Evolutionary conservation across 1,140 invertebrate genomes (phyloP), one percentile per base, ranked within the genome.

Genomic region (Delia radicum): DNA sequence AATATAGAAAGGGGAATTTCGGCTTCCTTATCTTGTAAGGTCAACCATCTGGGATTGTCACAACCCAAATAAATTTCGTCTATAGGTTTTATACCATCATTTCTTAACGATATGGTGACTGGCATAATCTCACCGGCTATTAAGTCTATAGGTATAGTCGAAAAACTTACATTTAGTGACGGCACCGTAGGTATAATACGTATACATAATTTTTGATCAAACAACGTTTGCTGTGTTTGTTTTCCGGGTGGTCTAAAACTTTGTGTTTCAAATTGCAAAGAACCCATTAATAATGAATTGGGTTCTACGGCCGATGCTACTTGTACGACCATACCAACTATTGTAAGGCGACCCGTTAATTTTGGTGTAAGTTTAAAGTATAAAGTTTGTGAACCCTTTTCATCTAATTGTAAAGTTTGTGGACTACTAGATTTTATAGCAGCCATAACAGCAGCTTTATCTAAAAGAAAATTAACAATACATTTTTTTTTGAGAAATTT

Each of bases 81-180:
- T 73, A 94, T 84, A 1, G 91, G 87, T 26, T 89, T 86, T 73
- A 89, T 89, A 5, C 93, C 92, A 69, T 88, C 84, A 82, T 94
- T 94, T 62, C 88, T 88, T 15, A 94, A 87, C 7, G 89, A 89
- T 2, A 94, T 86, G 29, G 88, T 87, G 13, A 93, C 86, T 24
- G 87, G 88, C 76, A 92, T 89, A 28, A 94, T 88, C 85, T 94
- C 93, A 7, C 93, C 92, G 78, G 91, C 90, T 13, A 94, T 81
- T 81, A 94, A 87, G 74, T 91, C 89, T 7, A 84, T 85, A 27
- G 90, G 90, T 42, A 94, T 87, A 78, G 91, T 88, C 55, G 88
- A 89, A 79, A 94, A 94, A 29, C 88, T 88, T 85, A 94, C 93
- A 87, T 93, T 91, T 80, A 95, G 87, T 81, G 91, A 91, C 1